These are phyloP conservation scores for Acrocyrtus sp. DNA, from an alignment of 2,888 invertebrate genomes.

Conservation along the genomic window DNA sequence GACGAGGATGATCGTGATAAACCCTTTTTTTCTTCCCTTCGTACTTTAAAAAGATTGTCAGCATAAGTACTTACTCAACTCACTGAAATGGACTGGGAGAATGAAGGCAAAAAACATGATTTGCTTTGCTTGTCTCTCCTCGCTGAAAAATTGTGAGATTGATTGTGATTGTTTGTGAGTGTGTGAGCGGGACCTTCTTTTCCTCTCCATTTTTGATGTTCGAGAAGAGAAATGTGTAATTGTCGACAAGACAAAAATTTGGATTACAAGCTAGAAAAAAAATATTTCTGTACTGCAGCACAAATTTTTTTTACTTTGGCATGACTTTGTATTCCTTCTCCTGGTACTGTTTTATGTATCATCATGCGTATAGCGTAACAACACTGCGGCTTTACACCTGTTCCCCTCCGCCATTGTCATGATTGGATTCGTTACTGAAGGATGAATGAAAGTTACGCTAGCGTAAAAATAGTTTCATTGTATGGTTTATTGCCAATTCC, in stretches of 20 bases:
- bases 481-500: slow-evolving; percentile 11
- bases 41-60: no score
- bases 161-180: no score
- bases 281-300: slow-evolving; percentile 34
- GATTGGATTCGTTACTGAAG: slow-evolving; percentile 10
- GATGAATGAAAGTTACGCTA: slow-evolving; percentile 1
- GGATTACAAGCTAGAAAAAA: no score
- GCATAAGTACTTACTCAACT: no score
- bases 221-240: slow-evolving; percentile 1
- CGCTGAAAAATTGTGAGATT: slow-evolving; percentile 43
- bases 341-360: no score
- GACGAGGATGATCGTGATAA: slow-evolving; percentile 4
- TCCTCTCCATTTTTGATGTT: not conserved
- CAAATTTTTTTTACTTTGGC: slow-evolving; percentile 14
- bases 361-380: slow-evolving; percentile 50
- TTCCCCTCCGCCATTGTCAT: slow-evolving; percentile 22
- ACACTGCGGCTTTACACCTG: slow-evolving; percentile 51
- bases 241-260: slow-evolving; percentile 31
- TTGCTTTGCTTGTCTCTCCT: slow-evolving; percentile 38
- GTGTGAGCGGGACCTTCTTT: not conserved
- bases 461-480: slow-evolving; percentile 33
- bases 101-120: slow-evolving; percentile 2
- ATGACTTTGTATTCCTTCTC: no score
- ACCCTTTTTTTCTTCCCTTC: slow-evolving; percentile 34
- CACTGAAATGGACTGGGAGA: not conserved